phyloP scores from a whole-genome alignment of 2,888 invertebrate genomes.

The Andrena trimmerana region DNA sequence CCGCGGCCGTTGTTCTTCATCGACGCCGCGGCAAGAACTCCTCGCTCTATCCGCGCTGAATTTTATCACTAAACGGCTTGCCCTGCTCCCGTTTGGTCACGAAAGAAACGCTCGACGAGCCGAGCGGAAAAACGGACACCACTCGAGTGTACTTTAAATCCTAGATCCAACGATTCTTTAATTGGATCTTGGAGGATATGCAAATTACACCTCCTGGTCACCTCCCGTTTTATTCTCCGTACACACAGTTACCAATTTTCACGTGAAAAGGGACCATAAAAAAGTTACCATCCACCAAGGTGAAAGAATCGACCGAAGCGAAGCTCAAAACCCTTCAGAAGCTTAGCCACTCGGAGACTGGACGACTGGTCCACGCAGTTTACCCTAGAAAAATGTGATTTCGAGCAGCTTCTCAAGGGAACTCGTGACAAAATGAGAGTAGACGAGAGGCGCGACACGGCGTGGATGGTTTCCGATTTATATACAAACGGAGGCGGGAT shows the following conservation, averaged over 20 bases:
- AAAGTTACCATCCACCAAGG: too few relatives aligned
- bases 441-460: not conserved
- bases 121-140: not conserved
- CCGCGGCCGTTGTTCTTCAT: constrained; percentile 34
- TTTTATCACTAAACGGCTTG: not conserved
- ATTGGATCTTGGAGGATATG: not conserved
- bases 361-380: too few relatives aligned
- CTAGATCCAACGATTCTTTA: too few relatives aligned
- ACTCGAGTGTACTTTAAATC: too few relatives aligned
- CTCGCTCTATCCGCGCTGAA: constrained; percentile 1
- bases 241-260: too few relatives aligned
- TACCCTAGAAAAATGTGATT: not conserved
- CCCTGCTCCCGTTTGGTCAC: not conserved
- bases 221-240: too few relatives aligned
- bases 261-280: too few relatives aligned
- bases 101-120: constrained; percentile 1
- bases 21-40: constrained; percentile 1
- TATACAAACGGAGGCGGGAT: constrained; percentile 26
- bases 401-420: not conserved
- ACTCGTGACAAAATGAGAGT: not conserved
- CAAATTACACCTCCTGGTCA: not conserved
- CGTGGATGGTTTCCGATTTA: constrained; percentile 34
- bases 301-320: too few relatives aligned
- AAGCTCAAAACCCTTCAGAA: too few relatives aligned
- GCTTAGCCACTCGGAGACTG: too few relatives aligned